Conservation (phyloP, 2,888 invertebrate species). For the Phortica okadai region DNA sequence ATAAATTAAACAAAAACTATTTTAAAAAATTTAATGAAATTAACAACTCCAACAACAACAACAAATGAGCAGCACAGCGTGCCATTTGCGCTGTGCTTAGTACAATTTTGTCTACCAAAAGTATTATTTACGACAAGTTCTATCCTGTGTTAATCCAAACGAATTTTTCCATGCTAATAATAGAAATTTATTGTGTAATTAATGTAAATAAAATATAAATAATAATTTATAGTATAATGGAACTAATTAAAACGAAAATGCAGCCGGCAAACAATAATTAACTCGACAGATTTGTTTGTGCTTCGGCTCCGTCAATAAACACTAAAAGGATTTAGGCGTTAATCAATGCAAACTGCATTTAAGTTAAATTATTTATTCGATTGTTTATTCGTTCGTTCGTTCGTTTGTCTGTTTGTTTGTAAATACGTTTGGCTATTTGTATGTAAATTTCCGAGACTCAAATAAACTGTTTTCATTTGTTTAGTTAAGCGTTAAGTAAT, state of each 20-base stretch:
- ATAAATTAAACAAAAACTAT: constrained; percentile 24
- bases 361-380: constrained; percentile 1
- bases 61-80: neutral
- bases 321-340: constrained; percentile 18
- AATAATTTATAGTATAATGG: neutral
- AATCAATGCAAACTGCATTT: neutral
- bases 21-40: neutral
- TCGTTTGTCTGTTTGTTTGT: constrained; percentile 7
- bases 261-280: neutral
- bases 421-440: constrained; percentile 22
- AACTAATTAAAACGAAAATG: constrained; percentile 18
- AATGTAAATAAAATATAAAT: constrained; percentile 12
- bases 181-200: constrained; percentile 1
- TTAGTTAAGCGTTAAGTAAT: constrained; percentile 20
- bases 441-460: constrained; percentile 40
- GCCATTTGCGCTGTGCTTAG: constrained; percentile 15
- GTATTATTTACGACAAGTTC: constrained; percentile 40
- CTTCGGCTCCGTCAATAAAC: constrained; percentile 18
- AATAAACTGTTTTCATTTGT: constrained; percentile 19
- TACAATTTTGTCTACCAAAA: constrained; percentile 40
- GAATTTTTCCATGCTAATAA: constrained; percentile 11
- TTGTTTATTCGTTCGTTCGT: neutral
- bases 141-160: constrained; percentile 7
- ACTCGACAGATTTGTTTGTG: neutral
- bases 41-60: neutral